phyloP scores from a whole-genome alignment of 1,140 invertebrate species.

The Trypoxylus dichotomus region DNA sequence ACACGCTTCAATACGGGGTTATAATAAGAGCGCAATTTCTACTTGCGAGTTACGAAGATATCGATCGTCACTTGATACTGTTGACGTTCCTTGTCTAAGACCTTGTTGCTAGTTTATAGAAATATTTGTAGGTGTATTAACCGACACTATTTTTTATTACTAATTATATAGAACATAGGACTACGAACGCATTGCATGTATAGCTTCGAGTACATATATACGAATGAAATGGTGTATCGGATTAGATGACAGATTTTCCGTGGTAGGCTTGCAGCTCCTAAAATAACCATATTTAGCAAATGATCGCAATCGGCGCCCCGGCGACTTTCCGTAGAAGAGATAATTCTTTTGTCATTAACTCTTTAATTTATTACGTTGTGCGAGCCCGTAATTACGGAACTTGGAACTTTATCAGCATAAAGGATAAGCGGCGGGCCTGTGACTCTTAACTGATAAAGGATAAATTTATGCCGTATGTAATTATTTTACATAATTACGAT shows the following conservation, averaged over 20 bases:
- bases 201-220: too few species aligned
- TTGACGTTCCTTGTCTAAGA: too few species aligned
- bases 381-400: constrained; percentile 28
- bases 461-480: constrained; percentile 23
- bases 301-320: constrained; percentile 23
- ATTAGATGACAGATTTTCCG: neutral
- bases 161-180: too few species aligned
- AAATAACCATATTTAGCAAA: constrained; percentile 15
- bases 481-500: constrained; percentile 23
- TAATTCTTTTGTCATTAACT: constrained; percentile 28
- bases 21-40: too few species aligned
- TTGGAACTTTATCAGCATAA: constrained; percentile 14
- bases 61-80: too few species aligned
- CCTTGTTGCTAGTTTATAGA: too few species aligned
- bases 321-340: constrained; percentile 27
- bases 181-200: too few species aligned
- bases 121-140: too few species aligned
- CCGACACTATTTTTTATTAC: too few species aligned
- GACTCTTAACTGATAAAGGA: constrained; percentile 24
- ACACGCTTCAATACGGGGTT: too few species aligned
- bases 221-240: neutral
- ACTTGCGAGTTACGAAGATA: too few species aligned
- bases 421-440: constrained; percentile 5
- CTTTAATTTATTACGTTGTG: constrained; percentile 31
- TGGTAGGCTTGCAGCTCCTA: neutral